Conservation (phyloP, 2,113 vertebrate genomes). For the Caloenas nicobarica region DNA sequence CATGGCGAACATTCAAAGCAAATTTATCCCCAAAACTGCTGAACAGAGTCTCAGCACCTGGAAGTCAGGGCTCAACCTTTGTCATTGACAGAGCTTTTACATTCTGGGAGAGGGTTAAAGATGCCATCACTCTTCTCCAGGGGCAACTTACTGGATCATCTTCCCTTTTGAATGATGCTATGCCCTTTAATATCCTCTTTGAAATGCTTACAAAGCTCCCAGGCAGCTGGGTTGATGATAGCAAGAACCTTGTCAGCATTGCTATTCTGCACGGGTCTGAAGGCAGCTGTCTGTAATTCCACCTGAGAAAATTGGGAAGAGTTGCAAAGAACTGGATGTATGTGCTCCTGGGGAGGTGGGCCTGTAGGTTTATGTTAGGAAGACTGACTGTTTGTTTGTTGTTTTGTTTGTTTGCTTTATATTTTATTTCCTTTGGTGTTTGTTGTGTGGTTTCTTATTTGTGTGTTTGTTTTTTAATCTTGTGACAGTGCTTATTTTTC, state of each 20-base stretch:
- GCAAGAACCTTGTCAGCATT: background rate
- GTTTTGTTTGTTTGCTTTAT: background rate
- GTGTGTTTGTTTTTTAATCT: too few relatives aligned
- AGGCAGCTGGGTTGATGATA: background rate
- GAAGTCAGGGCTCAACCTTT: background rate
- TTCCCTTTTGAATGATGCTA: background rate
- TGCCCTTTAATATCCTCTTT: background rate
- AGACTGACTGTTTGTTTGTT: background rate
- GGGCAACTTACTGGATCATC: background rate
- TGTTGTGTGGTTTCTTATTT: background rate
- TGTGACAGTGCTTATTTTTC: background rate
- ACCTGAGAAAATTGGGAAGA: background rate
- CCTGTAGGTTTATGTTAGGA: background rate
- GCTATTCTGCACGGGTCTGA: background rate
- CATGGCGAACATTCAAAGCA: background rate
- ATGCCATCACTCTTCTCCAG: background rate
- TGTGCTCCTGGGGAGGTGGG: background rate
- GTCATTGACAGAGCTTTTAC: background rate
- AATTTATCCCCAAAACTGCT: background rate
- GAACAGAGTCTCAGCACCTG: background rate
- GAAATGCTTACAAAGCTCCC: background rate
- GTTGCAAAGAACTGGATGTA: background rate
- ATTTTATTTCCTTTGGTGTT: too few relatives aligned
- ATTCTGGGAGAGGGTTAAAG: background rate
- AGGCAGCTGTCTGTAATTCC: background rate